phyloP scores from a whole-genome alignment of 2,797 vertebrate species.

The Chlorospingus flavigularis region DNA sequence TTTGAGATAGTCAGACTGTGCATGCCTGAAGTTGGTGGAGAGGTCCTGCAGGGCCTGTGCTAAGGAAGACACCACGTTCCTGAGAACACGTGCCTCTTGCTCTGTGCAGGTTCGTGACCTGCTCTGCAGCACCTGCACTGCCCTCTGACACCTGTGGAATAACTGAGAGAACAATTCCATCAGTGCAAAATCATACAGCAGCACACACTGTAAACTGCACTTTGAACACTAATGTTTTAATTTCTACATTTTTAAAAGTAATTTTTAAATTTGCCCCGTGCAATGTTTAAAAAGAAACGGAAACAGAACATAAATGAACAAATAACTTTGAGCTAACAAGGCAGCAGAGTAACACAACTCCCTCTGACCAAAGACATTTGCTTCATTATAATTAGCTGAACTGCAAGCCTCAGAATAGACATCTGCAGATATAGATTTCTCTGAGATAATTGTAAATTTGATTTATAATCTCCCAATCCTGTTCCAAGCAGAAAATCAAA shows the following conservation, averaged over 20 bases:
- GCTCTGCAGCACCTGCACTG: conserved; percentile 87
- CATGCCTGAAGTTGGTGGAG: conserved; percentile 90
- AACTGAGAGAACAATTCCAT: conserved; percentile 79
- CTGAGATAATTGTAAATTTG: not conserved
- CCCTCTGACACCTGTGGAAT: conserved; percentile 96
- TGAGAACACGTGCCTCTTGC: conserved; percentile 91
- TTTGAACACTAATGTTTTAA: not conserved
- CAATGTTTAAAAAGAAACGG: not conserved
- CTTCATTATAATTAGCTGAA: not conserved
- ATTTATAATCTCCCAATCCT: not conserved
- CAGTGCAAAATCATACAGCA: not conserved
- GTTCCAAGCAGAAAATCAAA: not conserved
- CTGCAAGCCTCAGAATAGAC: not conserved
- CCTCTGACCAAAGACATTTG: not conserved
- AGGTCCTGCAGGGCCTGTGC: conserved; percentile 95
- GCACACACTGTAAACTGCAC: not conserved
- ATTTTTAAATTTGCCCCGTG: not conserved
- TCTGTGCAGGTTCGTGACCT: conserved; percentile 88
- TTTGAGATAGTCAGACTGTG: conserved; percentile 95
- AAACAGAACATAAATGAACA: not conserved
- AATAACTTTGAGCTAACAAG: not conserved
- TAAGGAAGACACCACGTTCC: conserved; percentile 92
- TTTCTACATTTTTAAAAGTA: not conserved
- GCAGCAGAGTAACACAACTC: not conserved
- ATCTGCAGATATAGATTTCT: not conserved